Base-by-base conservation (phyloP, 2,113 vertebrate species). In the Brachionichthys hirsutus region DNA sequence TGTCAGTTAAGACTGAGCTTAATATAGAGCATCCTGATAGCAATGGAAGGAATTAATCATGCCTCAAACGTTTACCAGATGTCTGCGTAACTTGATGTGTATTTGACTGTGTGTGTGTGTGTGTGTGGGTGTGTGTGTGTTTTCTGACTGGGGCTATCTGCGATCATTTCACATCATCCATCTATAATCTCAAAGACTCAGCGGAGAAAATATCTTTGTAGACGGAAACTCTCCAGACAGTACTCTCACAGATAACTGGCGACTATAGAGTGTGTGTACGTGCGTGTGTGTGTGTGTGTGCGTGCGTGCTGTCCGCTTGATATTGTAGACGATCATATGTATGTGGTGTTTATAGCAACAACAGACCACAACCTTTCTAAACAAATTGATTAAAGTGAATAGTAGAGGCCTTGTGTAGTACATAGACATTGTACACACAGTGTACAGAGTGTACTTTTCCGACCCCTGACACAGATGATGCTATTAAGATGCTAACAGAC, bases 141-240 rank as follows among this genome's bases (percentile, higher is more conserved):
- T 30, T 30, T 8, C 24, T 30, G 24, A 30, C 24, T 30, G 24
- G 24, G 24, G 24, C 24, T 30, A 64, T 69, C 40, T 50, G 50
- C 9, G 19, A 30, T 54, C 34, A 52, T 57, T 62, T 62, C 34
- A 54, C 50, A 52, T 71, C 18, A 17, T 64, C 24, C 42, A 46
- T 22, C 44, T 20, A 40, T 54, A 48, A 36, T 69, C 42, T 67
- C 14, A 42, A 56, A 22, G 1, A 9, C 48, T 54, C 43, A 53
- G 36, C 20, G 12, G 36, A 67, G 63, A 77, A 68, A 51, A 47
- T 44, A 48, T 66, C 63, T 4, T 44, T 58, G 20, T 54, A 58
- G 55, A 63, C 1, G 45, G 63, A 80, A 81, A 70, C 30, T 65
- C 75, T 48, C 57, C 57, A 75, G 49, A 67, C 53, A 70, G 54